Evolutionary conservation across 2,797 vertebrate species (phyloP).

Genomic region (Moxostoma hubbsi): DNA sequence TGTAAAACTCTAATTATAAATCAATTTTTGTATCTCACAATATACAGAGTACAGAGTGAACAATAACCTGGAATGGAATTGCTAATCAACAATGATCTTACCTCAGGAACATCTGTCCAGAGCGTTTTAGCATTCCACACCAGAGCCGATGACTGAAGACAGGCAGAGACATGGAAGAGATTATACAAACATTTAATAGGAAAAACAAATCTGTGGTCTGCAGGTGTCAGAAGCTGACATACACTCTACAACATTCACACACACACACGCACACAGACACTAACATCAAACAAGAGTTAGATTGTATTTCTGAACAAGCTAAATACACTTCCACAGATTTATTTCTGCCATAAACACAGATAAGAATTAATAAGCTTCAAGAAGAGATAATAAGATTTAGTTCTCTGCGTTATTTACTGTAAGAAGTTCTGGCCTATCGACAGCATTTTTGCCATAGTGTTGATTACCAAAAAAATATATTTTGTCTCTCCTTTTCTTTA

Average conservation of each 20-base stretch:
- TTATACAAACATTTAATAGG: slow-evolving; percentile 38
- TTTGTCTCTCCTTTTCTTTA: no score
- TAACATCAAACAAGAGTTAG: slow-evolving; percentile 15
- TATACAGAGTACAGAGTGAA: slow-evolving; percentile 43
- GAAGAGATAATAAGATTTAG: slow-evolving; percentile 21
- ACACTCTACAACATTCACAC: slow-evolving; percentile 9
- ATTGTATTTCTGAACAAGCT: slow-evolving; percentile 15
- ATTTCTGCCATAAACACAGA: slow-evolving; percentile 19
- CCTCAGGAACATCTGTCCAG: slow-evolving; percentile 41
- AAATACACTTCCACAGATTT: slow-evolving; percentile 29
- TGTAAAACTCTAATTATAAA: slow-evolving; percentile 17
- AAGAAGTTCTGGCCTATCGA: slow-evolving; percentile 13
- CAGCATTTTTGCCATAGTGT: no score
- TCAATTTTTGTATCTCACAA: slow-evolving; percentile 42
- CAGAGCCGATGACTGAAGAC: slow-evolving; percentile 33
- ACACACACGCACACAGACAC: background rate
- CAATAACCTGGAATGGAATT: slow-evolving; percentile 39
- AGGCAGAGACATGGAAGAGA: slow-evolving; percentile 29
- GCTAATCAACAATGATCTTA: slow-evolving; percentile 47
- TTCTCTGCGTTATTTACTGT: slow-evolving; percentile 26
- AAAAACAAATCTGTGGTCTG: slow-evolving; percentile 36
- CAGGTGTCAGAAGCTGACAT: slow-evolving; percentile 28
- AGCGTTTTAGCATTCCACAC: slow-evolving; percentile 52
- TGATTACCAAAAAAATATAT: no score
- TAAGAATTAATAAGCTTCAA: slow-evolving; percentile 40